A percentile compares a stretch with the other conserved stretches of the same genome.
These are phyloP conservation scores for Lepidonotus clava DNA, from an alignment of 2,888 invertebrate genomes.

Conservation along the genomic window DNA sequence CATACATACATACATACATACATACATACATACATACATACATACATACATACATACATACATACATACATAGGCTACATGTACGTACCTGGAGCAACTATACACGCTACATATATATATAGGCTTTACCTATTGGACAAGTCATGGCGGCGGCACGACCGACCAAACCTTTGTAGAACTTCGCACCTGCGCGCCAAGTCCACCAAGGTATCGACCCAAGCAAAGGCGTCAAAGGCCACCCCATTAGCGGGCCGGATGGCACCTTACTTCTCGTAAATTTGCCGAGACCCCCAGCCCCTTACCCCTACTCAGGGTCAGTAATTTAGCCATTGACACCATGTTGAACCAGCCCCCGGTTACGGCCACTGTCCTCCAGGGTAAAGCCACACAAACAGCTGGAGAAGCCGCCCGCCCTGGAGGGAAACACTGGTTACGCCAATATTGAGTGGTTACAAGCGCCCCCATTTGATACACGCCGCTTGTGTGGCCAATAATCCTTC, in stretches of 20 bases:
- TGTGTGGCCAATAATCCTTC: background rate
- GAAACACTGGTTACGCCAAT: conserved; percentile 8
- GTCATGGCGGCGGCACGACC: too few relatives aligned
- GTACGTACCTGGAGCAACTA: too few relatives aligned
- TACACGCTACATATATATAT: too few relatives aligned
- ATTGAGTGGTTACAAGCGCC: background rate
- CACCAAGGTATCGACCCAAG: background rate
- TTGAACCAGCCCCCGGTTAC: background rate
- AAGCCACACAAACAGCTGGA: background rate
- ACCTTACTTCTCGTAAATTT: background rate
- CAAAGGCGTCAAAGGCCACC: background rate
- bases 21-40: too few relatives aligned
- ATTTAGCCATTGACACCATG: background rate
- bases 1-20: too few relatives aligned
- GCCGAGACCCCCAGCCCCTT: too few relatives aligned
- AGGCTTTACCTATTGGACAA: too few relatives aligned
- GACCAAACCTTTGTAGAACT: background rate
- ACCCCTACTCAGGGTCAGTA: background rate
- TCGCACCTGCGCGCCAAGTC: background rate
- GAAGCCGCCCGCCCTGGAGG: background rate
- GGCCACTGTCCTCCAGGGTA: background rate
- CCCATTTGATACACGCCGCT: background rate
- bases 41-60: too few relatives aligned
- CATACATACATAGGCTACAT: too few relatives aligned
- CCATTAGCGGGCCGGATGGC: conserved; percentile 9